Evolutionary conservation across 2,888 invertebrate species (phyloP), one percentile per base, ranked within the genome.

Genomic region (Drosophila villosipedis): DNA sequence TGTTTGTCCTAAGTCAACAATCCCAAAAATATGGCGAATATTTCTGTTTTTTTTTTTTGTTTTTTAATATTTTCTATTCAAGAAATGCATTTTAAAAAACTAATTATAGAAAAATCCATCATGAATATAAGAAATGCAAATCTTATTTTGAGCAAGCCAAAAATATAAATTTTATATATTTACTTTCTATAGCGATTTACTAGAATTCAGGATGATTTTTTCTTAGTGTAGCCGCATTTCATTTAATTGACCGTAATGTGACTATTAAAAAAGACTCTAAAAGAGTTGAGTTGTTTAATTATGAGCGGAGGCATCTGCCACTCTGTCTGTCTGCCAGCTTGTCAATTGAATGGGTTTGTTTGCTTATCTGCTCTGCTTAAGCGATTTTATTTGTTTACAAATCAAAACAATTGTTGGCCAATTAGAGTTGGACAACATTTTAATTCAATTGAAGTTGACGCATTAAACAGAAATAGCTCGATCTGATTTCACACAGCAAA

Each of bases 191-290:
- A 16, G 2, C 16, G 6, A 37, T 37, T 37, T 37, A 37, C 16
- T 6, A 16, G 14, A 9, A 9, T 22, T 9, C 4, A 4, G 2
- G 0, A 4, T 9, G 2, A 4, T 9, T 1, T 25, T 47, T 47
- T 47, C 7, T 1, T 9, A 47, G 47, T 47, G 82, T 77, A 82
- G 81, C 76, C 84, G 73, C 70, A 77, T 89, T 84, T 66, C 68
- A 79, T 65, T 85, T 89, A 90, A 90, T 89, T 90, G 89, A 57
- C 80, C 39, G 70, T 80, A 76, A 82, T 83, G 78, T 72, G 68
- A 71, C 62, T 52, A 30, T 68, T 33, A 57, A 55, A 68, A 53
- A 58, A 63, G 62, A 52, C 58, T 58, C 62, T 55, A 62, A 49
- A 25, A 50, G 39, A 65, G 65, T 65, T 39, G n/a, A 55, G 33